Evolutionary conservation across 2,797 vertebrate species (phyloP).

Genomic region (Myripristis jacobus): DNA sequence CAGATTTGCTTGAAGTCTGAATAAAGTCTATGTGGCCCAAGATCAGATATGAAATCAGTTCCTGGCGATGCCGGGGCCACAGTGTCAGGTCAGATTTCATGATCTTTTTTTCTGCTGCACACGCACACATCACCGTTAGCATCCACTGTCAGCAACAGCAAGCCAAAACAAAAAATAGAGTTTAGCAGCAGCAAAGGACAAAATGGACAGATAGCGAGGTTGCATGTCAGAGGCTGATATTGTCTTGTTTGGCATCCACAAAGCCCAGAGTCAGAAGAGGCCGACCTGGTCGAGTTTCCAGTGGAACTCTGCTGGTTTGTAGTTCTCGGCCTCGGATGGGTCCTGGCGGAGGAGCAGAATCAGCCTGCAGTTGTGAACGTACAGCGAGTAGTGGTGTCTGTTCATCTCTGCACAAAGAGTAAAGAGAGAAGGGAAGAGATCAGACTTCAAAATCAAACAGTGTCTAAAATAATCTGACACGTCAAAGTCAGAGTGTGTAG

Average conservation of each 20-base stretch:
- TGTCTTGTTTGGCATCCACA: background rate
- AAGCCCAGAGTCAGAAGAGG: background rate
- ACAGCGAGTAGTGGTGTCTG: constrained; percentile 94
- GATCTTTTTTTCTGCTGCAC: too few species aligned
- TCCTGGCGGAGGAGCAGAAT: constrained; percentile 96
- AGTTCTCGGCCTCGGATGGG: constrained; percentile 88
- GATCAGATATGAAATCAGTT: too few species aligned
- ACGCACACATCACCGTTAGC: too few species aligned
- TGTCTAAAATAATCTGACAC: background rate
- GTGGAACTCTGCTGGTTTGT: constrained; percentile 96
- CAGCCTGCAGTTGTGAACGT: constrained; percentile 94
- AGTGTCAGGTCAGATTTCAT: too few species aligned
- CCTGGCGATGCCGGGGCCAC: too few species aligned
- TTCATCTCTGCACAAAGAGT: constrained; percentile 89
- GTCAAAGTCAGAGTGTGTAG: background rate
- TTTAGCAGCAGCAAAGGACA: too few species aligned
- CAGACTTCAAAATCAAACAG: background rate
- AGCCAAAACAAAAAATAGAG: too few species aligned
- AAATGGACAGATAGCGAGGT: too few species aligned
- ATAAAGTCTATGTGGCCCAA: too few species aligned
- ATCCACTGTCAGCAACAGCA: too few species aligned
- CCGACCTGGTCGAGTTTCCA: constrained; percentile 96
- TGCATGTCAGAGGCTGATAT: background rate
- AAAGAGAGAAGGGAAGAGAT: background rate
- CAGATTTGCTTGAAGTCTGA: too few species aligned